phyloP scores from a whole-genome alignment of 53 echinoderm and acorn worm species.

The Patiria pectinifera region DNA sequence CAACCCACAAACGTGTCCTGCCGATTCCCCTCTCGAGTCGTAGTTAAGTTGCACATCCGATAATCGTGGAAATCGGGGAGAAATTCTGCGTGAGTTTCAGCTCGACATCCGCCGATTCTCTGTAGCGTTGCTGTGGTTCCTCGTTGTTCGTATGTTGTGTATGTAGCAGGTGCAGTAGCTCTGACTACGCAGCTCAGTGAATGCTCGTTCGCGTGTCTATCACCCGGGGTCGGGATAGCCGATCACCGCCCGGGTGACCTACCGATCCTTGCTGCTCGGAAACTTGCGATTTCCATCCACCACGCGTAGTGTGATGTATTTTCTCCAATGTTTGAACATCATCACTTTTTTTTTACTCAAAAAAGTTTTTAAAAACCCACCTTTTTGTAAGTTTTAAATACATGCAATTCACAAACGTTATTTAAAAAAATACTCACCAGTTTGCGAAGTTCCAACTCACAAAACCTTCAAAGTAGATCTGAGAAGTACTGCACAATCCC shows the following conservation, averaged over 20 bases:
- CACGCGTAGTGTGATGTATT: background rate
- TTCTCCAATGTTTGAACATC: background rate
- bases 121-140: background rate
- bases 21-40: background rate
- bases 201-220: constrained; percentile 1
- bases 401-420: background rate
- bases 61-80: background rate
- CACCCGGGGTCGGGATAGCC: constrained; percentile 4
- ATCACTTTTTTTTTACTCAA: background rate
- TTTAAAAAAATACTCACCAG: background rate
- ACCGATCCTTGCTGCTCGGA: background rate
- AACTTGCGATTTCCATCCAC: background rate
- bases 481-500: background rate
- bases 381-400: background rate
- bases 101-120: background rate
- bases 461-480: background rate
- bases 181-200: background rate
- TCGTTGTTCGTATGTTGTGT: background rate
- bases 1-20: background rate
- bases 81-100: background rate
- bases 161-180: background rate
- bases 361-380: no score
- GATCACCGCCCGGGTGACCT: background rate
- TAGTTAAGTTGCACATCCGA: background rate
- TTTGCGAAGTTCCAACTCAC: background rate